Percentiles rank a stretch among this genome's conserved stretches.
Evolutionary conservation across 92 coral and sea anemone species (phyloP).

Genomic region (Phenganax stokvisi): DNA sequence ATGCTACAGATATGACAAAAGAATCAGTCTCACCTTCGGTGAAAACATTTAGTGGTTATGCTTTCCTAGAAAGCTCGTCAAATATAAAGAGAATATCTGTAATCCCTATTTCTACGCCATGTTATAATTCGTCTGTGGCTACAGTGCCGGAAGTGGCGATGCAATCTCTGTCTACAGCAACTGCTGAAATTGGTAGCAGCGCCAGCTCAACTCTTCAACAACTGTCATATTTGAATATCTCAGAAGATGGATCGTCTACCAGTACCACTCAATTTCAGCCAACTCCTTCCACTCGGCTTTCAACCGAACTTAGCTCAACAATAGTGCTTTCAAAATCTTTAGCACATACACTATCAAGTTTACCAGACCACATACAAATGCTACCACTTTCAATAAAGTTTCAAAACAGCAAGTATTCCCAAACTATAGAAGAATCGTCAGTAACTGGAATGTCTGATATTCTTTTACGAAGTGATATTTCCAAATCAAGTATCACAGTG

Average conservation of each 20-base stretch:
- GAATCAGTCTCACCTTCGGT: background rate
- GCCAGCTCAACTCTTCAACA: background rate
- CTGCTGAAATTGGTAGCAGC: background rate
- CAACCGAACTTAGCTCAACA: background rate
- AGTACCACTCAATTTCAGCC: slow-evolving; percentile 2
- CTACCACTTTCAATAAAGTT: background rate
- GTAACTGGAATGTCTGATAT: background rate
- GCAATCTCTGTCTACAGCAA: background rate
- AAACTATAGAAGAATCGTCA: background rate
- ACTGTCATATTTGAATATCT: background rate
- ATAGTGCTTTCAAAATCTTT: background rate
- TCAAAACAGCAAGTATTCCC: background rate
- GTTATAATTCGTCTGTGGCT: slow-evolving; percentile 23
- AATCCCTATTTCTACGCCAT: slow-evolving; percentile 15
- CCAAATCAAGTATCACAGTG: background rate
- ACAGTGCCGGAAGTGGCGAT: background rate
- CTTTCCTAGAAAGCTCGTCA: background rate
- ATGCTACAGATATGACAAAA: background rate
- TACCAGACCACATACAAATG: background rate
- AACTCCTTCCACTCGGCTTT: slow-evolving; percentile 11
- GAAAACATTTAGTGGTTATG: background rate
- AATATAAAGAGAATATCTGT: background rate
- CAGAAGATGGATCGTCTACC: background rate
- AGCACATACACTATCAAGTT: background rate
- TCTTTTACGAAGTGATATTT: background rate